phyloP scores from a whole-genome alignment of 2,888 invertebrate species.

The Melangyna quadrimaculata region DNA sequence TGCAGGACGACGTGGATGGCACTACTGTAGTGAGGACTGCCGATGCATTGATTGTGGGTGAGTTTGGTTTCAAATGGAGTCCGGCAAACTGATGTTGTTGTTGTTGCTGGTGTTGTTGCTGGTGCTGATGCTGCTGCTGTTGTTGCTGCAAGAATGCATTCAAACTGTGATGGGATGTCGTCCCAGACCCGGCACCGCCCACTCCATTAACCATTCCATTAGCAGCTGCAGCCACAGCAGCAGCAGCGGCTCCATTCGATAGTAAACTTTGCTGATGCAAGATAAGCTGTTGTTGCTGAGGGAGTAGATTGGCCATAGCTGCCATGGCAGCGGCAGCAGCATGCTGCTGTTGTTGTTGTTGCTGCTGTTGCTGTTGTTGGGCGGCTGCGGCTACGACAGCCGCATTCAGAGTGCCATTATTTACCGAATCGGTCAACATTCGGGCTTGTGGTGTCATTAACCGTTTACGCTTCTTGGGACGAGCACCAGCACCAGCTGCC shows the following conservation, averaged over 20 bases:
- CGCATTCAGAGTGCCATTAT: constrained; percentile 76
- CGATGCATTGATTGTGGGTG: constrained; percentile 75
- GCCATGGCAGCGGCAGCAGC: constrained; percentile 80
- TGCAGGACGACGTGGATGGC: constrained; percentile 73
- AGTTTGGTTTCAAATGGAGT: constrained; percentile 64
- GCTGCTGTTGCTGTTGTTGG: constrained; percentile 77
- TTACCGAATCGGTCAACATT: constrained; percentile 75
- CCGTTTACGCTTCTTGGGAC: constrained; percentile 81
- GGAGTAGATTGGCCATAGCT: constrained; percentile 79
- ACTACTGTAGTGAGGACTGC: constrained; percentile 50
- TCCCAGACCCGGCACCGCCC: constrained; percentile 63
- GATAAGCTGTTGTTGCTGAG: constrained; percentile 75
- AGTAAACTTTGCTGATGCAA: constrained; percentile 78
- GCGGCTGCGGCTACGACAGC: constrained; percentile 76
- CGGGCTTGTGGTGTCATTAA: constrained; percentile 78
- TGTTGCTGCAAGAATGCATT: constrained; percentile 76
- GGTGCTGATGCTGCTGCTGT: constrained; percentile 77
- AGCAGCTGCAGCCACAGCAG: constrained; percentile 70
- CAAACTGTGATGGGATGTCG: constrained; percentile 74
- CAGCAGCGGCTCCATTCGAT: constrained; percentile 76
- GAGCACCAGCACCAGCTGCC: constrained; percentile 77
- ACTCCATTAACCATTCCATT: constrained; percentile 67
- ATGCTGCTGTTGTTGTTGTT: constrained; percentile 76
- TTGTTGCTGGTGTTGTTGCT: constrained; percentile 76
- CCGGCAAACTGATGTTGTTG: constrained; percentile 74